Base-by-base conservation (phyloP, 2,888 invertebrate genomes). In the Leptinotarsa haldemani region DNA sequence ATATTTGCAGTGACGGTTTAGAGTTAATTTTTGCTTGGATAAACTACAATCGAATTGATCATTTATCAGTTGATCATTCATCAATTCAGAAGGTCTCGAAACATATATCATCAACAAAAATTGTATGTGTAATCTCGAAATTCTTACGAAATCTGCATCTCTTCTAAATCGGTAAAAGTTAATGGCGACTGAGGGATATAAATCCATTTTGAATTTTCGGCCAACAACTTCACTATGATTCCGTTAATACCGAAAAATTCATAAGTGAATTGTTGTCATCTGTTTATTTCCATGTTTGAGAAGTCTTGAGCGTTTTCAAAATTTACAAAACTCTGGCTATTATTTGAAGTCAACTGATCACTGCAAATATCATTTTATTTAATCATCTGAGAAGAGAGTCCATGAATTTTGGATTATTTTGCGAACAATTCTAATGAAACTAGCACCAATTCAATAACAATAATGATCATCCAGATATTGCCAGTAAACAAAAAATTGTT, bases 371-470 rank as follows among this genome's bases (percentile, higher is more conserved):
- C 61, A 61, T 40, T 61, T 30, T 40, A 25, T 61, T 30, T 30
- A 30, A 13, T 61, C 61, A 61, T 61, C 16, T n/a, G 30, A 61
- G 61, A 61, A 61, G 61, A 61, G 61, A 40, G 61, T 61, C 61
- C 61, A 61, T 61, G 61, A 61, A 61, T 61, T 61, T 40, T 61
- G 61, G 61, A 61, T 61, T 61, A 61, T 61, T 61, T 61, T 61
- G 30, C 16, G n/a, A 61, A 61, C 40, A 61, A 61, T 61, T 61
- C 61, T 61, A 61, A 61, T 61, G 40, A 40, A 61, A 61, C 40
- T n/a, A 40, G 61, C 40, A 61, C 61, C 61, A 61, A 61, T 61
- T 61, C 25, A 61, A 40, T 61, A 61, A 61, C 61, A 61, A 61
- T 61, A 61, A 61, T 61, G 15, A 30, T 61, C n/a, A 61, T 61